phyloP scores from a whole-genome alignment of 1,140 invertebrate genomes.

The Drosophila triauraria region DNA sequence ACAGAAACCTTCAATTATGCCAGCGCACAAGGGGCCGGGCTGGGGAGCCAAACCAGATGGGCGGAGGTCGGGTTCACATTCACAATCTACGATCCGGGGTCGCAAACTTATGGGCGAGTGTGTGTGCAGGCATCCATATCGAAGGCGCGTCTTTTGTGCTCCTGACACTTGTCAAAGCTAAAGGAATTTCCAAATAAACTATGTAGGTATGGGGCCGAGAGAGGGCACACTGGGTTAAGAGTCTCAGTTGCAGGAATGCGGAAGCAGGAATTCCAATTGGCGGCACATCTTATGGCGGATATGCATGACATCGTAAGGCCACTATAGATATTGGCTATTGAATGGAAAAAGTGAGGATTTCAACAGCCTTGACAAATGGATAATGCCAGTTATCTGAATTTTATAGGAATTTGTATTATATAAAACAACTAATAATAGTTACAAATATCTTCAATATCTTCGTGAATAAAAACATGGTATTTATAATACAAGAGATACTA shows the following conservation, averaged over 20 bases:
- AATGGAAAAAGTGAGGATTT: not conserved
- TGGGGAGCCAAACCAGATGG: not conserved
- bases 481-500: too few species aligned
- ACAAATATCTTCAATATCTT: too few species aligned
- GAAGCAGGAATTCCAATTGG: not conserved
- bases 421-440: too few species aligned
- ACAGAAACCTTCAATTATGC: conserved; percentile 71
- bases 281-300: not conserved
- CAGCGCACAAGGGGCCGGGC: conserved; percentile 21
- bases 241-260: not conserved
- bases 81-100: conserved; percentile 43
- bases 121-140: conserved; percentile 40
- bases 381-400: too few species aligned
- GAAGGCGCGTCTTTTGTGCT: conserved; percentile 68
- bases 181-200: conserved; percentile 75
- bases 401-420: too few species aligned
- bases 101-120: conserved; percentile 22
- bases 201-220: conserved; percentile 35
- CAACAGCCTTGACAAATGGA: too few species aligned
- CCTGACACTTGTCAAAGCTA: conserved; percentile 79
- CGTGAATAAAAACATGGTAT: too few species aligned
- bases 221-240: conserved; percentile 38
- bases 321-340: not conserved
- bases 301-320: not conserved
- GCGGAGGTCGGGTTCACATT: conserved; percentile 29